Evolutionary conservation across 37 sponge, comb jelly and placozoan genomes (phyloP), one percentile per base, ranked within the genome.

Genomic region (Diacarnus erythraeanus): DNA sequence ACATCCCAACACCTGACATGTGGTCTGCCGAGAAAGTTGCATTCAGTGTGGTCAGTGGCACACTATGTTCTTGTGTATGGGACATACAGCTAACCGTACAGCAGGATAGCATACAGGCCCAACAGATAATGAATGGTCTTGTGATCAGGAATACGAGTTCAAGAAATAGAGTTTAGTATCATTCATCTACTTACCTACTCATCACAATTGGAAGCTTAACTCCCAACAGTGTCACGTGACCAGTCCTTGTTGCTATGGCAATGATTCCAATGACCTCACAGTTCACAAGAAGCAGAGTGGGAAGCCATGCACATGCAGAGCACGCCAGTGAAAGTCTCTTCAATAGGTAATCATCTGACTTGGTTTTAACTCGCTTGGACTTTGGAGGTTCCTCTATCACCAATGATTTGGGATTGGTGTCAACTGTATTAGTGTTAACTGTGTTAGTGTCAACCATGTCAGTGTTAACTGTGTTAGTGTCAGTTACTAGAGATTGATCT

Each of bases 221-320:
- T 2, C 47, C 69, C 22, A 67, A 27, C 27, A 79, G 34, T 27
- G 38, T 41, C 47, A 79, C 66, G 29, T 34, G 23, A 40, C 78
- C 65, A 54, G 44, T 67, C 36, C 79, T 67, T 1, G 79, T 79
- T 69, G 79, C 79, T 66, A 79, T 68, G 57, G 79, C 69, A 51
- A 79, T 35, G 39, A 79, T 36, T 29, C 68, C 79, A 33, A 68
- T 42, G 31, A 66, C 57, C 41, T 47, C 69, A 8, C 33, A 57
- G 23, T 71, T 29, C 1, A 23, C 42, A n/a, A 42, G 23, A 10
- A 71, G 26, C 34, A 57, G 63, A 5, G 58, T 60, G 40, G 60
- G 77, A 30, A 57, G 37, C 77, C 77, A 76, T 10, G 57, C 59
- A 37, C 47, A 76, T 4, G 41, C 34, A 26, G 77, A 38, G 9